Evolutionary conservation across 2,113 vertebrate genomes (phyloP), one percentile per base, ranked within the genome.

Genomic region (Anser brachyrhynchus): DNA sequence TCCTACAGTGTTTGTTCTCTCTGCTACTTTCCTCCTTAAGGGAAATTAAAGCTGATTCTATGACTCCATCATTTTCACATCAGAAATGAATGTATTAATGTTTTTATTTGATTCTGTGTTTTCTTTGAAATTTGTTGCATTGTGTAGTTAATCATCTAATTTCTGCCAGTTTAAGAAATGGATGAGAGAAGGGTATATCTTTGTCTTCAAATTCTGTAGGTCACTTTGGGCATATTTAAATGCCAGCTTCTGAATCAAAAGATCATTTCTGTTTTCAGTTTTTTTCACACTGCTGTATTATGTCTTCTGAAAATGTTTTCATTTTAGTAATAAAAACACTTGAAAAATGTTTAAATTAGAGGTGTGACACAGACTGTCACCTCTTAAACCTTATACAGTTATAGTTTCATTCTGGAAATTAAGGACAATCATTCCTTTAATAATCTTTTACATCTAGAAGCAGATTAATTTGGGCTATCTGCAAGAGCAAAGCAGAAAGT

Each of bases 281-380:
- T 89, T 87, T 90, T 83, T 95, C 69, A 90, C 86, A 66, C 80
- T 92, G 41, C 52, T 88, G 5, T 86, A 71, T 95, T 93, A 84
- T 89, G 93, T 80, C 80, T 39, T 93, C 64, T 94, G 75, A 84
- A 94, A 97, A 90, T 90, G 41, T 94, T 92, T 95, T 87, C 66
- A 58, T 76, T 80, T 95, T 83, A 79, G 49, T 80, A 91, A 89
- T 55, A 95, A 90, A 95, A 97, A 90, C 52, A 79, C 62, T 94
- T 87, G 82, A 80, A 69, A 93, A 95, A 93, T 95, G 69, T 96
- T 94, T 93, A 66, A 73, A 92, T 94, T 93, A 88, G 65, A 69
- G 67, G n/a, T 15, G 55, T 92, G 70, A 80, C 73, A 82, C 65
- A 83, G 62, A 59, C 89, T 88, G 46, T 91, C 70, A 72, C 89